Conservation (phyloP, 2,113 vertebrate species). For the Delphinapterus leucas region DNA sequence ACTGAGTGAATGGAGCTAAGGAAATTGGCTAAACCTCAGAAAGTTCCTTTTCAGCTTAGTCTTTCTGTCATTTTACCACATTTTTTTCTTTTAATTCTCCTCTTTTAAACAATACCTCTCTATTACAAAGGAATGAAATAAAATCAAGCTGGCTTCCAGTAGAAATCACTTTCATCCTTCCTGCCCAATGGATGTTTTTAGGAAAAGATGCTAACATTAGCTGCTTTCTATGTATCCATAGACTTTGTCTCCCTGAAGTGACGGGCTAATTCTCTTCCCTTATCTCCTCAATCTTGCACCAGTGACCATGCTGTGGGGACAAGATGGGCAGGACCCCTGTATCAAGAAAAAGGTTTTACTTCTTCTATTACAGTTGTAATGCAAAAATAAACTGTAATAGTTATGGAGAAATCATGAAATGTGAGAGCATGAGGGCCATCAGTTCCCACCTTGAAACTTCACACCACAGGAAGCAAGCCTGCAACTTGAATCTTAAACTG, state of each 20-base stretch:
- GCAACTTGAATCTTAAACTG: neutral
- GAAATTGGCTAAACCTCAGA: constrained; percentile 6
- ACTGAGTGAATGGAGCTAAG: neutral
- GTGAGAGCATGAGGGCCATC: neutral
- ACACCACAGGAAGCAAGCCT: neutral
- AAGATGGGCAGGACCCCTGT: neutral
- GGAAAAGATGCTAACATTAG: neutral
- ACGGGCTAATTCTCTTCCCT: neutral
- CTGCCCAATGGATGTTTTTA: neutral
- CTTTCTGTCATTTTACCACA: neutral
- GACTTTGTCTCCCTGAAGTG: neutral
- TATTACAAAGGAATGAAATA: constrained; percentile 1
- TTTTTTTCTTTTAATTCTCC: neutral
- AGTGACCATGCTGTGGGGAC: neutral
- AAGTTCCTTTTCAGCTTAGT: neutral
- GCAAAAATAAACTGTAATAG: neutral
- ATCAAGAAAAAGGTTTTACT: neutral
- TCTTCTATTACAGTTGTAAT: constrained; percentile 6
- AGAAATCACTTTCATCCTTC: constrained; percentile 26
- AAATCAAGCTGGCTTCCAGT: neutral
- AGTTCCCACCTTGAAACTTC: neutral
- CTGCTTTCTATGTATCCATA: neutral
- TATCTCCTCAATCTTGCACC: neutral
- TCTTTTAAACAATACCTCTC: neutral
- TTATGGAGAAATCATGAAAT: neutral